Base-by-base conservation (phyloP, 1,140 invertebrate species). In the Bombus pascuorum region DNA sequence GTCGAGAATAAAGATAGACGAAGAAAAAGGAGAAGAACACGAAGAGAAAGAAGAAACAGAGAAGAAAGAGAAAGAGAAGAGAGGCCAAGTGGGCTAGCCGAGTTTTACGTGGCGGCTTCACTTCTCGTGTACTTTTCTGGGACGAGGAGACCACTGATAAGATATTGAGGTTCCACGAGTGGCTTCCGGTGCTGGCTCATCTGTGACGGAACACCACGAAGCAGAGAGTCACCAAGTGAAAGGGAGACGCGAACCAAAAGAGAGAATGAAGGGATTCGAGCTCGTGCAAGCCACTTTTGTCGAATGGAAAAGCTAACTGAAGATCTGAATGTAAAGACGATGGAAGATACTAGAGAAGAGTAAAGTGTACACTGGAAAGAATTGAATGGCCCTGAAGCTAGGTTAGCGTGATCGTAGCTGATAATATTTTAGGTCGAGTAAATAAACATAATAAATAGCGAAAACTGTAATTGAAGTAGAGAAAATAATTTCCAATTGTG, bases 101-200 rank as follows among this genome's bases (percentile, higher is more conserved):
- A 81, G 44, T 71, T 59, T 53, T 12, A 57, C 32, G 32, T 32
- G 42, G 9, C n/a, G 34, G 47, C 37, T 47, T 57, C n/a, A 34
- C 37, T n/a, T 76, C 42, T 39, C 59, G 59, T 71, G 66, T 44
- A 78, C 76, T 37, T 72, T 84, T 79, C 39, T 68, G 39, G 75
- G 25, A 71, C 75, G 66, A 78, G 76, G 37, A 57, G 34, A 39
- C 65, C 65, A 53, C 68, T 79, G 83, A 84, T 84, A 84, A 84
- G 83, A 84, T 72, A 79, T 84, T 59, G 81, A 83, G 72, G 81
- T 59, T 47, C 44, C 75, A 68, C 25, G 47, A 57, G 75, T 71
- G 82, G 82, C 83, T 84, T 84, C 83, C 83, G 75, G 53, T 84
- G 75, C 47, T 44, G 76, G 66, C 66, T 84, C 83, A 84, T 84